phyloP scores from a whole-genome alignment of 2,888 invertebrate species.

The Dryocosmus kuriphilus region DNA sequence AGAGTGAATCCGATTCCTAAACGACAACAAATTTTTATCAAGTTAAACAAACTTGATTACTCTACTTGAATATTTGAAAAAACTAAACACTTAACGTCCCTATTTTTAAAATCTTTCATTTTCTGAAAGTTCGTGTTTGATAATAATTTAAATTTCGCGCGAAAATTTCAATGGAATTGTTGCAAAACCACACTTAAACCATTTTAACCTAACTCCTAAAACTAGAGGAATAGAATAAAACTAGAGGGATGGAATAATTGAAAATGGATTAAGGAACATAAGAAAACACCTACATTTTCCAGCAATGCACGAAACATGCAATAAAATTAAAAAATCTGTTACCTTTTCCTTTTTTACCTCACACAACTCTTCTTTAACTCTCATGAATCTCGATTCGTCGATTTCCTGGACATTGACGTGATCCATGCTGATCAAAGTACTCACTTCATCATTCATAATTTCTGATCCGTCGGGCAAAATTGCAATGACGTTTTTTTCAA shows the following conservation, averaged over 20 bases:
- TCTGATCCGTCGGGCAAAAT: slow-evolving; percentile 64
- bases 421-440: slow-evolving; percentile 63
- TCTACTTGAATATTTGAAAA: too few species aligned
- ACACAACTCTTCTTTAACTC: slow-evolving; percentile 67
- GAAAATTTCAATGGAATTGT: background rate
- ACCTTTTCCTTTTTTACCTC: slow-evolving; percentile 50
- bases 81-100: too few species aligned
- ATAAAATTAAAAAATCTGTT: background rate
- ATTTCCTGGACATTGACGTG: slow-evolving; percentile 64
- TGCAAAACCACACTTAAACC: background rate
- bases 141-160: too few species aligned
- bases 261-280: background rate
- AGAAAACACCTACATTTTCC: background rate
- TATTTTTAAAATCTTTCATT: too few species aligned
- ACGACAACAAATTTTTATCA: slow-evolving; percentile 37
- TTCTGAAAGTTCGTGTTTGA: too few species aligned
- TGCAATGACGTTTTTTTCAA: slow-evolving; percentile 61
- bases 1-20: slow-evolving; percentile 77
- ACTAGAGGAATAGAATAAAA: too few species aligned
- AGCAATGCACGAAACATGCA: background rate
- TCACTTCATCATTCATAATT: slow-evolving; percentile 59
- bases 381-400: slow-evolving; percentile 62
- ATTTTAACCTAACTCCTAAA: too few species aligned
- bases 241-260: background rate
- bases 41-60: too few species aligned